Base-by-base conservation (phyloP, 2,797 vertebrate species). In the Simalia tracyae region DNA sequence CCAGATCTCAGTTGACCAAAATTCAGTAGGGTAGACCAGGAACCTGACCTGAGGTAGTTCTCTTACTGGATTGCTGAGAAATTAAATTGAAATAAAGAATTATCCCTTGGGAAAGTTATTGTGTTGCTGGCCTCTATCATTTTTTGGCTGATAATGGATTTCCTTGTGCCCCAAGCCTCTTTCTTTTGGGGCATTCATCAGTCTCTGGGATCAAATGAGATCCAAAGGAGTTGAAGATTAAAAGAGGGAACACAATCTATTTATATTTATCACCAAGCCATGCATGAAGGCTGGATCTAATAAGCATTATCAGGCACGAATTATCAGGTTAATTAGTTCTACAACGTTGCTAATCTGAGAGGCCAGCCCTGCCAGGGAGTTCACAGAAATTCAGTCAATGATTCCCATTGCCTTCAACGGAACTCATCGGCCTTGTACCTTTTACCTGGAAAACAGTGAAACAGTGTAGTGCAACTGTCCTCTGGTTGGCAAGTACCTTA, bases 321-420 rank as follows among this genome's bases (percentile, higher is more conserved):
- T 95, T 95, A 95, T 87, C 93, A 94, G 95, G 94, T 95, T 96
- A 96, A 95, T 95, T 95, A 94, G 94, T 95, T 96, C 50, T 46
- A n/a, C 28, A 6, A 4, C 24, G 24, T 66, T 85, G 86, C 14
- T 87, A 50, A 22, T 59, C 14, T 4, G 11, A 19, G 63, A 54
- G 15, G 24, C 72, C 22, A 50, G 31, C 56, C 0, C 42, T 84
- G 11, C 14, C 31, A 36, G 22, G 59, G 50, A 57, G 4, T 15
- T 28, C 24, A 60, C 54, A 19, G 36, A 59, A 11, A 68, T 14
- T 66, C 54, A n/a, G 22, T 28, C 17, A 36, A 12, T 31, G 10
- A 4, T 2, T 72, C 54, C 36, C 36, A 2, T 24, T 81, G 42
- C 42, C 42, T 84, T 19, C 72, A 61, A 61, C 9, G 11, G 56